Evolutionary conservation across 1,140 invertebrate genomes (phyloP).

Genomic region (Heliconius melpomene): DNA sequence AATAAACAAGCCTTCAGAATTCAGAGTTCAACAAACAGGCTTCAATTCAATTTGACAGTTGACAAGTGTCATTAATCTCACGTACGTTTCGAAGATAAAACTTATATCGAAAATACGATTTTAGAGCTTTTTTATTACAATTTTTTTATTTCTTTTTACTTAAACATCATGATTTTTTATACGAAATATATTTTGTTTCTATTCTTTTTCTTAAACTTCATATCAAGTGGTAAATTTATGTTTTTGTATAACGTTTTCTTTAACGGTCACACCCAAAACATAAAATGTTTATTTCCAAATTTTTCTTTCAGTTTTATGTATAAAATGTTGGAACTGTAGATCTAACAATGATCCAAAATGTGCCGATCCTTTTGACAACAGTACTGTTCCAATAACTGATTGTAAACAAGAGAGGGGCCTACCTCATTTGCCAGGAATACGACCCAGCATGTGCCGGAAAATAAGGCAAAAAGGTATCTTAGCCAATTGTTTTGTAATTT

Average conservation of each 20-base stretch:
- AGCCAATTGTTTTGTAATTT: no score
- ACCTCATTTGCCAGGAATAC: conserved; percentile 85
- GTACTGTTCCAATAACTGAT: conserved; percentile 92
- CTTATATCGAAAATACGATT: not conserved
- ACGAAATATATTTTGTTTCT: not conserved
- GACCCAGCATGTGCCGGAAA: conserved; percentile 94
- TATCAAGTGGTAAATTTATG: conserved; percentile 6
- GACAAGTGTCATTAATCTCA: not conserved
- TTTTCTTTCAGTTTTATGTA: conserved; percentile 84
- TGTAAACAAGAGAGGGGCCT: conserved; percentile 86
- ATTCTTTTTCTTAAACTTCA: not conserved
- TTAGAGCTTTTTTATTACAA: not conserved
- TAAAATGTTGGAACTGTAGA: conserved; percentile 96
- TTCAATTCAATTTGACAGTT: not conserved
- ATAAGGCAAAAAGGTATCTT: conserved; percentile 93
- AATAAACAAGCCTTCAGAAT: not conserved
- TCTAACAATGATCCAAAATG: conserved; percentile 95
- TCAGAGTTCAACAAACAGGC: no score
- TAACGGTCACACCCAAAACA: conserved; percentile 57
- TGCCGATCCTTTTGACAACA: conserved; percentile 95
- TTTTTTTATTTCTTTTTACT: not conserved
- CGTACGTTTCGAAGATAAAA: not conserved
- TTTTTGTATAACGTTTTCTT: not conserved
- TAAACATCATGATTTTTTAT: not conserved
- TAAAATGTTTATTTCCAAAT: conserved; percentile 29